These are phyloP conservation scores for Glaucomys volans DNA, from an alignment of 2,113 vertebrate genomes.

Conservation along the genomic window DNA sequence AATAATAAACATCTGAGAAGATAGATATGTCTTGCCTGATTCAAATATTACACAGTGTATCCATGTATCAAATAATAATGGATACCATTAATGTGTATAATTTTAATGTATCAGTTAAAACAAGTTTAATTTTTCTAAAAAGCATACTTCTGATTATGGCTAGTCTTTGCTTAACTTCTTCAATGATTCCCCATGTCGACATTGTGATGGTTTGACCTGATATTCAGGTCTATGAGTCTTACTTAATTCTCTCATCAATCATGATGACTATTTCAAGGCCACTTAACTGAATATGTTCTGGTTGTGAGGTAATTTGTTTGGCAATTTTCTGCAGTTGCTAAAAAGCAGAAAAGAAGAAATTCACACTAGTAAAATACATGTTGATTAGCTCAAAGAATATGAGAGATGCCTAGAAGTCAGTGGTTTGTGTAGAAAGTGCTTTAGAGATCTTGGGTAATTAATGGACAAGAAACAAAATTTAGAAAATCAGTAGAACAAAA, in stretches of 20 bases:
- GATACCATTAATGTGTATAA: not conserved
- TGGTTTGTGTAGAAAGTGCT: not conserved
- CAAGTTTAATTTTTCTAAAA: not conserved
- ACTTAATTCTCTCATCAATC: not conserved
- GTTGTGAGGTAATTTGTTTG: not conserved
- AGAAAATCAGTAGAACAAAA: conserved; percentile 28
- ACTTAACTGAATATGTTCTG: not conserved
- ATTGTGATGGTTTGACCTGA: not conserved
- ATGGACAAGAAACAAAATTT: not conserved
- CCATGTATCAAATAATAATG: not conserved
- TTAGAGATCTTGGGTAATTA: not conserved
- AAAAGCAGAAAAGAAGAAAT: conserved; percentile 30
- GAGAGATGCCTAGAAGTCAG: not conserved
- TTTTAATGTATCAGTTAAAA: not conserved
- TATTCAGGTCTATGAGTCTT: not conserved
- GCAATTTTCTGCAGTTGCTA: not conserved
- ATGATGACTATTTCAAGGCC: not conserved
- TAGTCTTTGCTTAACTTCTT: conserved; percentile 10
- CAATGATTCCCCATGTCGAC: not conserved
- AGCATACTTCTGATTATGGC: not conserved
- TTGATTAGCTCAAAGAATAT: conserved; percentile 28
- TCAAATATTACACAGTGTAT: not conserved
- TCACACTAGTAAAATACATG: not conserved
- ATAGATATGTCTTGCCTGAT: not conserved
- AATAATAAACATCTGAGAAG: not conserved